Evolutionary conservation across 2,797 vertebrate genomes (phyloP).

Genomic region (Notoglanidium macrostoma): DNA sequence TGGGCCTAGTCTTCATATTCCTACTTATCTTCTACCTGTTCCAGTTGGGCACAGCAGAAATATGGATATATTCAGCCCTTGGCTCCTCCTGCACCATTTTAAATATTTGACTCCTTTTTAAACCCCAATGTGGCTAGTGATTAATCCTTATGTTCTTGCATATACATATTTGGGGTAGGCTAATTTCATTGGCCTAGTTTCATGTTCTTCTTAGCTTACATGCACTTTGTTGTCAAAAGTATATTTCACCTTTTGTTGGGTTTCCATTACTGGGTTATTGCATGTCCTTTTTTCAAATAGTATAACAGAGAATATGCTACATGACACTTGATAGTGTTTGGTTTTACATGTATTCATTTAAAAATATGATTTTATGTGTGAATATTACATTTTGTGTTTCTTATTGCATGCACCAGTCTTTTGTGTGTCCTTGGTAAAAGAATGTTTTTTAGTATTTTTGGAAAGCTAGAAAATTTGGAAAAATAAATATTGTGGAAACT

Average conservation of each 20-base stretch:
- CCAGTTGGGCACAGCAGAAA: conserved; percentile 87
- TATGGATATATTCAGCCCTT: conserved; percentile 26
- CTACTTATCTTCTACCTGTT: conserved; percentile 82
- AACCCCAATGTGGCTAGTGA: not conserved
- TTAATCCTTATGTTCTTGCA: not conserved
- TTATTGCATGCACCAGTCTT: conserved; percentile 28
- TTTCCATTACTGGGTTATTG: conserved; percentile 1
- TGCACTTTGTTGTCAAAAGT: conserved; percentile 9
- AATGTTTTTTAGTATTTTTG: not conserved
- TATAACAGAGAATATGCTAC: not conserved
- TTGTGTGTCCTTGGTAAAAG: not conserved
- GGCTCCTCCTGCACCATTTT: conserved; percentile 24
- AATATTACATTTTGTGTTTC: not conserved
- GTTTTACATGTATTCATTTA: not conserved
- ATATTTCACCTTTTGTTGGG: not conserved
- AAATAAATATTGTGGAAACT: not conserved
- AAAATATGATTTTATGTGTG: not conserved
- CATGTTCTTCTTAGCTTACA: not conserved
- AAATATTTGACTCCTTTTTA: not conserved
- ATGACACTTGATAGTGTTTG: not conserved
- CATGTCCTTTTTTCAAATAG: not conserved
- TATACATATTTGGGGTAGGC: not conserved
- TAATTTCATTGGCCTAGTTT: not conserved
- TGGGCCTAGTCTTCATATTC: conserved; percentile 58
- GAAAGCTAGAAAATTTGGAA: not conserved